Evolutionary conservation across 2,888 invertebrate species (phyloP).

Genomic region (Tuberolachnus salignus): DNA sequence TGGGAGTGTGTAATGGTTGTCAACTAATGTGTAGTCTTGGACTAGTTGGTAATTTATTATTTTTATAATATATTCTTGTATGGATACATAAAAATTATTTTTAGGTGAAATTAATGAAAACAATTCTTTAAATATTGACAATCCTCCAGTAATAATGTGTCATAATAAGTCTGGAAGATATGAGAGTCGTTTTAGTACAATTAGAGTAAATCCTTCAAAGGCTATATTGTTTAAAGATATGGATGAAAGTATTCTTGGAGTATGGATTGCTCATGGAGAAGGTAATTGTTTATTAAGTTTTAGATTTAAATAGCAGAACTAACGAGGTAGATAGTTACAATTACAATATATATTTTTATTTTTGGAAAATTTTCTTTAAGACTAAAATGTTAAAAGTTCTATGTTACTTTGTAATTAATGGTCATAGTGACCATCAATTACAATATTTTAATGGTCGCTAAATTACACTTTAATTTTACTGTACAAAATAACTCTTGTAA

Average conservation of each 20-base stretch:
- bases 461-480: no score
- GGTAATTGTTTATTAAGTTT: slow-evolving; percentile 66
- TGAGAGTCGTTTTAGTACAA: slow-evolving; percentile 77
- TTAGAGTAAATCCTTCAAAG: slow-evolving; percentile 73
- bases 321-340: no score
- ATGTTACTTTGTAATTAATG: no score
- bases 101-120: slow-evolving; percentile 37
- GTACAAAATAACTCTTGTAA: neutral
- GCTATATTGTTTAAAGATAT: slow-evolving; percentile 90
- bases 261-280: slow-evolving; percentile 97
- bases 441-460: no score
- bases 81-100: neutral
- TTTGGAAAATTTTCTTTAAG: no score
- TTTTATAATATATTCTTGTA: neutral
- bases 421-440: no score
- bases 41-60: slow-evolving; percentile 69
- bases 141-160: slow-evolving; percentile 74
- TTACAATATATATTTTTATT: no score
- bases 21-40: slow-evolving; percentile 79
- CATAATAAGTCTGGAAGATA: slow-evolving; percentile 90
- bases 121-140: slow-evolving; percentile 47
- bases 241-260: slow-evolving; percentile 85
- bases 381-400: no score
- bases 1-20: slow-evolving; percentile 98
- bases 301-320: no score